Evolutionary conservation across 2,113 vertebrate species (phyloP).

Genomic region (Parotia lawesii): DNA sequence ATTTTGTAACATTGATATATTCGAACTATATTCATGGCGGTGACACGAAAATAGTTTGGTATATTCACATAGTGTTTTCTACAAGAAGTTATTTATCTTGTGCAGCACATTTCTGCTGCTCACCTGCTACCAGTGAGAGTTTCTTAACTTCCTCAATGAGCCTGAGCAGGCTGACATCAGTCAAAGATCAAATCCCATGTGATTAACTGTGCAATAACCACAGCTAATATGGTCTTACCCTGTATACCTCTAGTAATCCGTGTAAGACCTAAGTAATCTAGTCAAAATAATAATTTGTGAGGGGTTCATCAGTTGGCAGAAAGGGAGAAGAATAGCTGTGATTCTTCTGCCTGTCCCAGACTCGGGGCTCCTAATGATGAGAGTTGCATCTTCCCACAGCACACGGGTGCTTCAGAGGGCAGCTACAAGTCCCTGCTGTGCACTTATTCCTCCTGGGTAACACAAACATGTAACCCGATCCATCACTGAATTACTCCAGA

Average conservation of each 20-base stretch:
- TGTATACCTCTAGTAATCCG: neutral
- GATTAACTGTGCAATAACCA: slow-evolving; percentile 6
- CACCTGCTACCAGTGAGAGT: neutral
- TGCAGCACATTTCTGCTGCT: neutral
- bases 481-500: neutral
- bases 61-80: neutral
- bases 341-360: neutral
- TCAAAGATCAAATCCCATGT: neutral
- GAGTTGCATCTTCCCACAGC: neutral
- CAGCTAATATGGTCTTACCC: neutral
- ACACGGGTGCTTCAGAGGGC: neutral
- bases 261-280: neutral
- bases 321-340: neutral
- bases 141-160: neutral
- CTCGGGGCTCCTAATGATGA: neutral
- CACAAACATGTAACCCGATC: neutral
- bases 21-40: neutral
- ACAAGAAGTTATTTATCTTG: neutral
- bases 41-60: neutral
- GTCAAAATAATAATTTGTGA: neutral
- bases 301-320: neutral
- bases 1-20: neutral
- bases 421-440: neutral
- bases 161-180: neutral
- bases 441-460: neutral